Evolutionary conservation across 2,888 invertebrate genomes (phyloP).

Genomic region (Phlogophora meticulosa): DNA sequence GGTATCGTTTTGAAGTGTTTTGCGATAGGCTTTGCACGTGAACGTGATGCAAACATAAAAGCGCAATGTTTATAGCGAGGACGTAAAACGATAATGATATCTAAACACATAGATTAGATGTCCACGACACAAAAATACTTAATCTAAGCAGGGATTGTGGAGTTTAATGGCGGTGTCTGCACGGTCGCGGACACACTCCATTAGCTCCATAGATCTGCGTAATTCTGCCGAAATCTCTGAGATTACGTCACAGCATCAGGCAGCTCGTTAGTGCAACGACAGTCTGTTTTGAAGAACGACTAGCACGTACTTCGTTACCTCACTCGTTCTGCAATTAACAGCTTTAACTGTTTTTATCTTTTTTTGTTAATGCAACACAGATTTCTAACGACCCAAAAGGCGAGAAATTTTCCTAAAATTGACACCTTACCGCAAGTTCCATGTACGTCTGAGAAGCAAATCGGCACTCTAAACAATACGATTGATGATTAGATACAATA

Average conservation of each 20-base stretch:
- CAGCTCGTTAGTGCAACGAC: slow-evolving; percentile 77
- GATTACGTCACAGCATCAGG: slow-evolving; percentile 80
- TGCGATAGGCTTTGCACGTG: slow-evolving; percentile 39
- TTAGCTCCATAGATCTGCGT: slow-evolving; percentile 82
- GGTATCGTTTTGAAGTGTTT: slow-evolving; percentile 42
- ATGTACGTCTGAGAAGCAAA: slow-evolving; percentile 49
- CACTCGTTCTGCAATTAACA: slow-evolving; percentile 77
- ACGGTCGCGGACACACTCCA: slow-evolving; percentile 78
- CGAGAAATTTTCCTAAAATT: slow-evolving; percentile 50
- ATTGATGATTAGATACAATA: slow-evolving; percentile 47
- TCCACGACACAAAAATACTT: slow-evolving; percentile 61
- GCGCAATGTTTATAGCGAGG: slow-evolving; percentile 27
- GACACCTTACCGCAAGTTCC: slow-evolving; percentile 44
- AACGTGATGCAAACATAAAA: slow-evolving; percentile 53
- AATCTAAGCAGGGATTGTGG: slow-evolving; percentile 61
- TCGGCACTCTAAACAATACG: slow-evolving; percentile 44
- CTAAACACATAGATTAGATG: slow-evolving; percentile 57
- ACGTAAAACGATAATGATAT: slow-evolving; percentile 45
- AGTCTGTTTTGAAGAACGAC: slow-evolving; percentile 66
- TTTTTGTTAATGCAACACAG: slow-evolving; percentile 65
- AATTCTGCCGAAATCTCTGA: slow-evolving; percentile 82
- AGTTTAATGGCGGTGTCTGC: slow-evolving; percentile 64
- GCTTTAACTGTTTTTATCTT: slow-evolving; percentile 67
- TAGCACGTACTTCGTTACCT: slow-evolving; percentile 78
- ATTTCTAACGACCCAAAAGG: slow-evolving; percentile 61